Base-by-base conservation (phyloP, 2,113 vertebrate genomes). In the Gopherus evgoodei region DNA sequence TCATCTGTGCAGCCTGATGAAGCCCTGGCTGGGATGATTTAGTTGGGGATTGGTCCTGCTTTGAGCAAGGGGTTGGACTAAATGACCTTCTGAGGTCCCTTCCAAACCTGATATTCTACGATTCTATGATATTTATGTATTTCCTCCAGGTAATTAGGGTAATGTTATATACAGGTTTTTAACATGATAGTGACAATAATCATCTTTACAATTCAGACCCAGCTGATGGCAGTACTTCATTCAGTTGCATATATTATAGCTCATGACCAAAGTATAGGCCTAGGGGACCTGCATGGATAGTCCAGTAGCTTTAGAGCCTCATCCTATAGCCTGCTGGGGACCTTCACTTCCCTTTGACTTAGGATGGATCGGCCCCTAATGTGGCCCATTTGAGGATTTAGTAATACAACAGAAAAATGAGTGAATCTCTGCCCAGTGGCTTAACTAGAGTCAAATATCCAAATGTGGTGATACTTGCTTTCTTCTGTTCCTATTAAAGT, bases 111-210 rank as follows among this genome's bases (percentile, higher is more conserved):
- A 16, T 50, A 50, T 50, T 50, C 14, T 50, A 16, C 5, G 50
- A 50, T 50, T 50, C 50, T 50, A 14, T 50, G 50, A 91, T 95
- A 65, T 57, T 80, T 49, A 56, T 88, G 38, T 89, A 29, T 95
- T 95, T 95, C 79, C 91, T 92, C 49, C 35, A 81, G 35, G 9
- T 93, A 93, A 94, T 96, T 81, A 91, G 80, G 84, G 3, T 94
- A 92, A 92, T 89, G 87, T 93, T 88, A 81, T 35, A 6, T 80
- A 81, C 44, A 95, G 76, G 8, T 62, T 96, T 80, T 89, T 88
- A 85, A 52, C 49, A 62, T 78, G 82, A 17, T 81, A 86, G 83
- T 78, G 90, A 81, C 44, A 95, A 78, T 16, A 95, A 1, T 96
- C 81, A 87, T 88, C 85, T 91, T 75, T 81, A 62, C 76, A 89